Evolutionary conservation across 2,888 invertebrate genomes (phyloP).

Genomic region (Lasioglossum vierecki): DNA sequence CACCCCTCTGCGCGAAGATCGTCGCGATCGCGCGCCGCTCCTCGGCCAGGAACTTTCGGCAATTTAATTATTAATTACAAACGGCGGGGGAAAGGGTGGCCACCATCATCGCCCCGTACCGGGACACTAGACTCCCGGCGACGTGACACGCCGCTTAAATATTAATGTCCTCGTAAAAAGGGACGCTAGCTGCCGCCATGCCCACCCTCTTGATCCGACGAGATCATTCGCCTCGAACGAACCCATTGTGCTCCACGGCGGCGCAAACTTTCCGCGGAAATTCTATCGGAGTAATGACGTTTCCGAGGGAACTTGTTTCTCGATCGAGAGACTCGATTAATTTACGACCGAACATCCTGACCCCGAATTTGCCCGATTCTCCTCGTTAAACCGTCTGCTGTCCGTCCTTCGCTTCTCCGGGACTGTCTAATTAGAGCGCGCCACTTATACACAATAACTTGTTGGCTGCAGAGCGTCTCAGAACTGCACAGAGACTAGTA

Average conservation of each 20-base stretch:
- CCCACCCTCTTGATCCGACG: not conserved
- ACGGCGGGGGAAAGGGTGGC: not conserved
- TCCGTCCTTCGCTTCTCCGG: not conserved
- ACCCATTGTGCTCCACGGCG: not conserved
- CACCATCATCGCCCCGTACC: not conserved
- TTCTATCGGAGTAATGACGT: not conserved
- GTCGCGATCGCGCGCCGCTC: constrained; percentile 33
- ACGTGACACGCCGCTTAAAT: not conserved
- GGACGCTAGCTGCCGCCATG: not conserved
- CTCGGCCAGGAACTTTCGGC: constrained; percentile 50
- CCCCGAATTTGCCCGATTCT: not conserved
- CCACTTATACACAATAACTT: not conserved
- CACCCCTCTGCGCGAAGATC: constrained; percentile 23
- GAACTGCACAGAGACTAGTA: not conserved
- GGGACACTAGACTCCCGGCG: not conserved
- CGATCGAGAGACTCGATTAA: constrained; percentile 17
- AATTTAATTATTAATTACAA: constrained; percentile 63
- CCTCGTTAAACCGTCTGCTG: not conserved
- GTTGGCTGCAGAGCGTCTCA: not conserved
- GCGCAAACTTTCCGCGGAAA: not conserved
- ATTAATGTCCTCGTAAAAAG: not conserved
- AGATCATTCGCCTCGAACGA: constrained; percentile 1
- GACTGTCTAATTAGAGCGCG: not conserved
- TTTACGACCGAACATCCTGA: not conserved
- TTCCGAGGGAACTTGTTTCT: constrained; percentile 11